Percentiles rank a stretch among this genome's conserved stretches.
phyloP scores from a whole-genome alignment of 2,888 invertebrate genomes.

The Phyllotreta striolata region DNA sequence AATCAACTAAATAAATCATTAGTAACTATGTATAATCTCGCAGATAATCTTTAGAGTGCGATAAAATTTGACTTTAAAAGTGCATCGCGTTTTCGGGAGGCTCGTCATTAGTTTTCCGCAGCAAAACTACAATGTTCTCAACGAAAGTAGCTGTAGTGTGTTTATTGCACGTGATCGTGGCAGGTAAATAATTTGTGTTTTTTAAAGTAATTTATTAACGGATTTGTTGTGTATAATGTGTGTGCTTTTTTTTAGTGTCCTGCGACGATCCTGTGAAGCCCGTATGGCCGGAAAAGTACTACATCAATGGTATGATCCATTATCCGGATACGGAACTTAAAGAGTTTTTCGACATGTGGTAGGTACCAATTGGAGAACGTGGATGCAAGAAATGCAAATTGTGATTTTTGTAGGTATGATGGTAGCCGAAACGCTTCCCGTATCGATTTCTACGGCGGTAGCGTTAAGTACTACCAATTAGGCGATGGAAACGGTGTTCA shows the following conservation, averaged over 20 bases:
- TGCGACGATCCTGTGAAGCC: neutral
- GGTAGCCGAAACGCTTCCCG: slow-evolving; percentile 76
- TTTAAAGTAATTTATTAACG: too few species aligned
- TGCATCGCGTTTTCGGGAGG: too few species aligned
- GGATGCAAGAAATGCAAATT: too few species aligned
- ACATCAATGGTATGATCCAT: slow-evolving; percentile 2
- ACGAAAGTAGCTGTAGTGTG: too few species aligned
- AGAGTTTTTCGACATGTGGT: slow-evolving; percentile 23
- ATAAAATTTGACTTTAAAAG: too few species aligned
- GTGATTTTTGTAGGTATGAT: slow-evolving; percentile 69
- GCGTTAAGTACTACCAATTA: slow-evolving; percentile 92
- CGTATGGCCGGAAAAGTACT: slow-evolving; percentile 7
- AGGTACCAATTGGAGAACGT: neutral
- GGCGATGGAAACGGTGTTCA: slow-evolving; percentile 74
- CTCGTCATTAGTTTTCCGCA: too few species aligned
- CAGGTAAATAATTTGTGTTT: too few species aligned
- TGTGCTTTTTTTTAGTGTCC: slow-evolving; percentile 9
- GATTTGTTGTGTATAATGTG: neutral
- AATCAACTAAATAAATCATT: too few species aligned
- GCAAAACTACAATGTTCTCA: too few species aligned
- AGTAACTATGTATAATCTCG: too few species aligned
- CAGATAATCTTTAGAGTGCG: too few species aligned
- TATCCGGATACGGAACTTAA: slow-evolving; percentile 21
- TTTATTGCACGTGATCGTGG: too few species aligned
- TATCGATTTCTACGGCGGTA: slow-evolving; percentile 94